These are phyloP conservation scores for Oligia latruncula DNA, from an alignment of 2,888 invertebrate species.

Conservation along the genomic window DNA sequence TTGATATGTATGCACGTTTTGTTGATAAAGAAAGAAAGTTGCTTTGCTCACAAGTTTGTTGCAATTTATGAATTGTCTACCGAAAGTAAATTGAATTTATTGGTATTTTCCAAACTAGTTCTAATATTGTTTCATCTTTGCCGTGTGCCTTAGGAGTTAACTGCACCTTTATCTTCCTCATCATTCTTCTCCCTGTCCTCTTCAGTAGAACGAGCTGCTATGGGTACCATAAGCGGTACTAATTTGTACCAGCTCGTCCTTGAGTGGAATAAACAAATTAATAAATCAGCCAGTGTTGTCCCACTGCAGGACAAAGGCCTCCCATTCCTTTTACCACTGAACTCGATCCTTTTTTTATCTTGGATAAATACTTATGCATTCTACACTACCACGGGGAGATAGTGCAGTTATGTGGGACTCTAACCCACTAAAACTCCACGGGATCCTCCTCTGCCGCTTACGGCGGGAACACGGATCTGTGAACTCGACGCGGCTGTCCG, in stretches of 20 bases:
- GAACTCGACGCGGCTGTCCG: no score
- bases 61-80: conserved; percentile 2
- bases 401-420: no score
- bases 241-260: neutral
- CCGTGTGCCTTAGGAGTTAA: neutral
- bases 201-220: neutral
- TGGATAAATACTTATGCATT: no score
- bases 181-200: neutral
- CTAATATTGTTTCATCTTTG: neutral
- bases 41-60: conserved; percentile 13
- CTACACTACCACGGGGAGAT: no score
- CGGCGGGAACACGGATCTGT: no score
- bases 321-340: no score
- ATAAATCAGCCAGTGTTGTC: no score
- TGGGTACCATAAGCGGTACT: neutral
- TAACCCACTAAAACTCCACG: no score
- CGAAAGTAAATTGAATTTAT: neutral
- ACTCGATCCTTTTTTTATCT: no score
- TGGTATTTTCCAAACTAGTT: neutral
- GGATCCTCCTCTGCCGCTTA: no score
- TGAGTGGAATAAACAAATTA: no score
- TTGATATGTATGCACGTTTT: conserved; percentile 45
- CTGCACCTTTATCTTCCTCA: neutral
- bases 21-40: conserved; percentile 38
- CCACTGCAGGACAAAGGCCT: neutral